A percentile compares a stretch with the other conserved stretches of the same genome.
Evolutionary conservation across 64 coral and sea anemone species (phyloP).

Genomic region (Catalaphyllia jardinei): DNA sequence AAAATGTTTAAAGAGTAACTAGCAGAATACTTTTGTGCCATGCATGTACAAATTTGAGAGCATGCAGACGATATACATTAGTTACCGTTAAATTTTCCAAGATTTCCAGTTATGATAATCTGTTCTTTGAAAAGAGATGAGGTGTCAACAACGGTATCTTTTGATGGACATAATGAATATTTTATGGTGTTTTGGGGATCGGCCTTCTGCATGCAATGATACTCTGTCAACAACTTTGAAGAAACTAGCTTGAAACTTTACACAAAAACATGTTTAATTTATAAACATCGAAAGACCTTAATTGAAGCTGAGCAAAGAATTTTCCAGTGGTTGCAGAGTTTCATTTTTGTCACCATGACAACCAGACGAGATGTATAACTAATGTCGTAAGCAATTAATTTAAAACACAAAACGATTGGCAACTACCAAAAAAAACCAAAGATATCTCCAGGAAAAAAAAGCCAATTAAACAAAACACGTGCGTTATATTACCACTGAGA

Average conservation of each 20-base stretch:
- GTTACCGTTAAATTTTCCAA: too few relatives aligned
- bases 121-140: background rate
- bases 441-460: background rate
- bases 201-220: too few relatives aligned
- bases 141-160: background rate
- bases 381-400: background rate
- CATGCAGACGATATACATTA: too few relatives aligned
- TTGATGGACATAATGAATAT: constrained; percentile 13
- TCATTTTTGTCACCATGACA: background rate
- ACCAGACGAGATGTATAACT: background rate
- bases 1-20: too few relatives aligned
- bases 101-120: background rate
- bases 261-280: background rate
- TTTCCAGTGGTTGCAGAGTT: background rate
- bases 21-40: too few relatives aligned
- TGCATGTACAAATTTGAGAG: too few relatives aligned
- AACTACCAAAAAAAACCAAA: background rate
- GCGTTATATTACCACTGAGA: background rate
- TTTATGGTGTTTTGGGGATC: constrained; percentile 1
- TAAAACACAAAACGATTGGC: background rate
- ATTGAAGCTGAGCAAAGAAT: too few relatives aligned
- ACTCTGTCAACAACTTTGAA: background rate
- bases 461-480: background rate
- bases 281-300: background rate
- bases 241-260: background rate